phyloP scores from a whole-genome alignment of 2,888 invertebrate genomes.

The Rugalucina vietnamica region DNA sequence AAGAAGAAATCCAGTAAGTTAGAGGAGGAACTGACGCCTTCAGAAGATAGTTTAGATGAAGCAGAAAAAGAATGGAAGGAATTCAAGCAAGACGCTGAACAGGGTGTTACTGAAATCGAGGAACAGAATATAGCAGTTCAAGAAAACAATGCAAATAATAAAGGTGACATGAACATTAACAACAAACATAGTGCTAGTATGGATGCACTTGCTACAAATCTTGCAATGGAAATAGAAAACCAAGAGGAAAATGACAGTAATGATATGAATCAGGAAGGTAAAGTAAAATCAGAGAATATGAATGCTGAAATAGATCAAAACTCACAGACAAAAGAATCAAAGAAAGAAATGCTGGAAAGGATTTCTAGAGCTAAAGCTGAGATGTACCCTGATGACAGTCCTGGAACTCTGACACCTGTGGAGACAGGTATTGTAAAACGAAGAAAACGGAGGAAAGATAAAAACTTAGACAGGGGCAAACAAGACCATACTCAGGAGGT shows the following conservation, averaged over 20 bases:
- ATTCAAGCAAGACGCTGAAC: conserved; percentile 4
- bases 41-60: conserved; percentile 49
- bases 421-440: background rate
- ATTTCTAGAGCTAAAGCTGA: conserved; percentile 21
- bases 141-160: background rate
- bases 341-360: conserved; percentile 11
- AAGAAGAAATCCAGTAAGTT: conserved; percentile 42
- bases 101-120: background rate
- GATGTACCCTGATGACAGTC: conserved; percentile 10
- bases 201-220: background rate
- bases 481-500: background rate
- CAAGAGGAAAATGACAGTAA: background rate
- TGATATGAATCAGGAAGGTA: background rate
- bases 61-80: conserved; percentile 41
- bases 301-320: background rate
- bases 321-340: conserved; percentile 1
- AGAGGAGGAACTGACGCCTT: conserved; percentile 47
- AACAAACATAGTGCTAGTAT: background rate
- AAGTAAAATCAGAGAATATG: no score
- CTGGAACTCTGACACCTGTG: background rate
- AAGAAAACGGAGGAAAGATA: background rate
- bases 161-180: background rate
- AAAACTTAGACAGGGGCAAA: background rate
- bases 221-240: background rate
- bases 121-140: background rate